Base-by-base conservation (phyloP, 2,888 invertebrate genomes). In the Bombylius discolor region DNA sequence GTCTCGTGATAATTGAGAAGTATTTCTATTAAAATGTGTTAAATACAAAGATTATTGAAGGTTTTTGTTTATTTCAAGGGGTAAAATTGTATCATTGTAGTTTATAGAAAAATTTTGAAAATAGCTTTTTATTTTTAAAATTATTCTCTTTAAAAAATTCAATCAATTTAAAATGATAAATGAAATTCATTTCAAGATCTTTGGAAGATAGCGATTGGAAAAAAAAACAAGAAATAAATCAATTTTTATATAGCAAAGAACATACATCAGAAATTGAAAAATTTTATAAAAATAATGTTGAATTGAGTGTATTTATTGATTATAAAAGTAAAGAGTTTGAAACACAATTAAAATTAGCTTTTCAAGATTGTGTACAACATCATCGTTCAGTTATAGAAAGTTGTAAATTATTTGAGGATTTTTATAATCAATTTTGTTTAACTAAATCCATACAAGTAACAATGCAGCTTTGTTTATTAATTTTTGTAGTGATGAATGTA, bases 311-410 rank as follows among this genome's bases (percentile, higher is more conserved):
- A 23, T 23, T 23, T 23, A 6, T n/a, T 31, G 34, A 56, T 12
- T 34, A 47, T 14, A 44, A 56, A 32, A 39, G 32, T 11, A 1
- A 5, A 32, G 9, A 13, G 5, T 32, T 45, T 14, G 12, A 52
- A n/a, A n/a, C 5, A 5, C n/a, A 23, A 4, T n/a, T 57, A 32
- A 33, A 49, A 32, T 5, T 45, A 12, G 60, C 61, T 4, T 52
- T 67, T 8, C 60, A 57, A 32, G 60, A 64, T 52, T 64, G 65
- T 50, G 53, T 66, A 6, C 8, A 52, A 44, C 65, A 64, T 49
- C 67, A 68, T 58, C 63, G 64, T 55, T 59, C 58, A 32, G 60
- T 67, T 33, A 47, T 67, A 47, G 57, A 60, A 31, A 62, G 63
- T 54, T 64, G 64, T 51, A 46, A 55, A 36, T 51, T 57, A 13